Base-by-base conservation (phyloP, 2,888 invertebrate species). In the Philonicus albiceps region DNA sequence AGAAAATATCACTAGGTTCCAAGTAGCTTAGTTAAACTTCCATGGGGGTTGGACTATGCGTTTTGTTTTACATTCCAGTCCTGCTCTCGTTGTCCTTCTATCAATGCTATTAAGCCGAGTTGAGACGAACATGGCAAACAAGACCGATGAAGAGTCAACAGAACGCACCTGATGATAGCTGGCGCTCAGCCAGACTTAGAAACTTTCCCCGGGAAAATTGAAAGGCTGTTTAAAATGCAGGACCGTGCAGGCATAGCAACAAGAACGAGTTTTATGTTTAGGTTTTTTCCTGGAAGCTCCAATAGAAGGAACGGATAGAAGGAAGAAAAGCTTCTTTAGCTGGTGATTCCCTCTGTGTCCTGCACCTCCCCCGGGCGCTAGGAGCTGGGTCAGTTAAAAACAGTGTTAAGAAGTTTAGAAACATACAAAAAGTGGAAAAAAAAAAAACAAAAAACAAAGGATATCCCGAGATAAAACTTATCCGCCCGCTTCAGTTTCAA, bases 191-290 rank as follows among this genome's bases (percentile, higher is more conserved):
- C 27, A 40, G 72, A n/a, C 55, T 84, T 73, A 22, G 34, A 27
- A 84, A 43, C 49, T 84, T 73, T 73, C 73, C 40, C 43, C 7
- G 8, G 27, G 55, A 11, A 84, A 84, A 72, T 72, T 84, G 84
- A 84, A 81, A 81, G 81, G 34, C 81, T 81, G 34, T 34, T 81
- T 81, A 81, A 81, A 22, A 81, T 81, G 81, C 81, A 81, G 55
- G 81, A 74, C 74, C 64, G 55, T 53, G n/a, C 80, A 80, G 53
- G 31, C 53, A 53, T 80, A 27, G 53, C 27, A 80, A 22, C 27
- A 80, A 53, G 37, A 22, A 72, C 64, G 40, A 49, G 49, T n/a
- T n/a, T 49, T 16, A 6, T n/a, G 49, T 49, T 64, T 22, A 55
- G 55, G 1, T 64, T 64, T 64, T 64, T 43, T 34, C 64, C 8